phyloP scores from a whole-genome alignment of 2,797 vertebrate genomes.

The Gastrophryne carolinensis region DNA sequence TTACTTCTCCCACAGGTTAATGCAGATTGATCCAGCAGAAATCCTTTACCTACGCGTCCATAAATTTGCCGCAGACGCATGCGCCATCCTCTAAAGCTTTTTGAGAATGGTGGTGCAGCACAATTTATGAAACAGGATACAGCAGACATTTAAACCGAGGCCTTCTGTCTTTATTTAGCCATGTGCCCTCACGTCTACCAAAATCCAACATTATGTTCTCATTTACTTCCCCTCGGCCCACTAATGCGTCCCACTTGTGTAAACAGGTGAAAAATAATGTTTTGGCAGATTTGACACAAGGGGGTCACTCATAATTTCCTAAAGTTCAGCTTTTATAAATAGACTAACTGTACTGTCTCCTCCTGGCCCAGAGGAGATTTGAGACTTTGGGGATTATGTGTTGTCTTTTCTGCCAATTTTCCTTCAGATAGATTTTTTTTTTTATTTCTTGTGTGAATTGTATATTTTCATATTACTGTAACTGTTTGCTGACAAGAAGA shows the following conservation, averaged over 20 bases:
- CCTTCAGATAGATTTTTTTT: conserved; percentile 46
- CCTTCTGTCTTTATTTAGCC: conserved; percentile 42
- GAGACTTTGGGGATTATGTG: conserved; percentile 47
- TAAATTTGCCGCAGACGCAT: conserved; percentile 30
- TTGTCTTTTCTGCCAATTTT: conserved; percentile 52
- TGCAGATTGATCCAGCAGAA: conserved; percentile 1
- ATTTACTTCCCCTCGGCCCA: conserved; percentile 40
- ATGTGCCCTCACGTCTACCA: conserved; percentile 22
- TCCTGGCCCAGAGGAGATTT: conserved; percentile 37
- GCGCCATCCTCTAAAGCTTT: neutral
- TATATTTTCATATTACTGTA: conserved; percentile 48
- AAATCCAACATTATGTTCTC: conserved; percentile 45
- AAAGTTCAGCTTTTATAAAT: conserved; percentile 47
- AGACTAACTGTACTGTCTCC: conserved; percentile 40
- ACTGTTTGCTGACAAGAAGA: conserved; percentile 20
- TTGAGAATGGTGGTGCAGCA: conserved; percentile 5
- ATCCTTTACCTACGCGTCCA: conserved; percentile 1
- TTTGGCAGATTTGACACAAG: conserved; percentile 51
- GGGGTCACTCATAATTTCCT: conserved; percentile 50
- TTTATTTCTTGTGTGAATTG: conserved; percentile 35
- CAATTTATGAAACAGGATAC: conserved; percentile 40
- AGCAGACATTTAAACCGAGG: conserved; percentile 24
- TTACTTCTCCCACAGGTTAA: neutral
- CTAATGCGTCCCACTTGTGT: conserved; percentile 50
- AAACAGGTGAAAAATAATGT: conserved; percentile 54